Base-by-base conservation (phyloP, 2,797 vertebrate species). In the Harpagifer antarcticus region DNA sequence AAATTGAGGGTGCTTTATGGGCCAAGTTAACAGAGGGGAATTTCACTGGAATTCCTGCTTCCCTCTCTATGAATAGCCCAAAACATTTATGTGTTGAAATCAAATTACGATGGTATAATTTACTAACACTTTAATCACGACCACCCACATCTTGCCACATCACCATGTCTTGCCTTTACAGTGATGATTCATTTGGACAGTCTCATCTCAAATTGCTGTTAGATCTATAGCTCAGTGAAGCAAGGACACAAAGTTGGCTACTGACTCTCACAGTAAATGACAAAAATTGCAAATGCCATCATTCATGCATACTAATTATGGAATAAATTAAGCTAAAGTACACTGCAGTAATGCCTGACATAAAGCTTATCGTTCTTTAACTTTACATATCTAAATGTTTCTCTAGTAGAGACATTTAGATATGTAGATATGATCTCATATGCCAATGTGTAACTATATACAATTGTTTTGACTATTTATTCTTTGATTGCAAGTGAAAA, bases 21-120 rank as follows among this genome's bases (percentile, higher is more conserved):
- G 88, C 92, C 91, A 93, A 91, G 72, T 59, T 74, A 89, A 89
- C 91, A 90, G 88, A 84, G 74, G 89, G 90, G 54, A 77, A 68
- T 74, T 83, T 90, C 75, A 91, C 2, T 83, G 69, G 53, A 68
- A 78, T 65, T 56, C 59, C 86, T 53, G 68, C 64, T 71, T 81
- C 57, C 48, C 43, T 67, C 49, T 71, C 85, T 86, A 90, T 85
- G 83, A 91, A 87, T 87, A 89, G 75, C 73, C 67, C 59, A 16
- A 52, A 54, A 73, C 85, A 79, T 72, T 86, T 70, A 89, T 66
- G 68, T 73, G 76, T 33, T 72, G 61, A 62, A 20, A 81, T 73
- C 48, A 33, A 70, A 55, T 59, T 60, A 65, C 31, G 2, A 44
- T 49, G 20, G 27, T 47, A 37, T 11, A 63, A 72, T 43, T 49